phyloP scores from a whole-genome alignment of 2,888 invertebrate species.

The Caenorhabditis panamensis region DNA sequence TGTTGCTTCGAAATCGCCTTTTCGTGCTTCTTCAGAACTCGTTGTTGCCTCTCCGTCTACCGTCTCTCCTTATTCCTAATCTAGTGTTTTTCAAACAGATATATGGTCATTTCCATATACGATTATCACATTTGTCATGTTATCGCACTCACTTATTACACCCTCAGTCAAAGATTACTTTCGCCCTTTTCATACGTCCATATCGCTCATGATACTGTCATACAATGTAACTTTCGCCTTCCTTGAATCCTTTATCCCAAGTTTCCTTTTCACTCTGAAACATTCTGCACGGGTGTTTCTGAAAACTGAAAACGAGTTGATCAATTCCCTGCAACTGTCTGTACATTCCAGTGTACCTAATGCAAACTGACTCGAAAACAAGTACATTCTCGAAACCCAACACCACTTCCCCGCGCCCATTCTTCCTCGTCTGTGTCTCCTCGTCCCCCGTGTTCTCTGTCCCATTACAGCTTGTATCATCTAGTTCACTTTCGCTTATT shows the following conservation, averaged over 20 bases:
- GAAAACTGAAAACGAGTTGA: conserved; percentile 26
- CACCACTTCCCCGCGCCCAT: conserved; percentile 44
- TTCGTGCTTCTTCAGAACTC: conserved; percentile 53
- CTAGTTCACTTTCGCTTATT: conserved; percentile 57
- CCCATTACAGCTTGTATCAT: conserved; percentile 58
- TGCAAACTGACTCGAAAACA: conserved; percentile 51
- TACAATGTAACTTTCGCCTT: conserved; percentile 18
- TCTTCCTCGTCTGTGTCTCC: conserved; percentile 47
- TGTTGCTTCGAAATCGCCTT: conserved; percentile 47
- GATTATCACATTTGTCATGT: conserved; percentile 48
- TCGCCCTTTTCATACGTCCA: conserved; percentile 22
- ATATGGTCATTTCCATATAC: conserved; percentile 46
- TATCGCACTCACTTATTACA: conserved; percentile 39
- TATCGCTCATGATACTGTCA: conserved; percentile 5
- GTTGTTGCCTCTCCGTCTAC: conserved; percentile 26
- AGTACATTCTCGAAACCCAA: conserved; percentile 60
- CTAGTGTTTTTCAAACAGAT: conserved; percentile 23
- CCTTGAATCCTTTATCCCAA: background rate
- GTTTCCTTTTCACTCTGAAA: background rate
- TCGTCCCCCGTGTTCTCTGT: conserved; percentile 23
- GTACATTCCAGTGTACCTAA: conserved; percentile 41
- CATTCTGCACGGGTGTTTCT: background rate
- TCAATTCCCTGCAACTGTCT: background rate
- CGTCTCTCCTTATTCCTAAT: conserved; percentile 22
- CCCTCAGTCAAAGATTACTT: conserved; percentile 31